Percentiles rank a stretch among this genome's conserved stretches.
These are phyloP conservation scores for Ceriagrion tenellum DNA, from an alignment of 2,888 invertebrate species.

Conservation along the genomic window DNA sequence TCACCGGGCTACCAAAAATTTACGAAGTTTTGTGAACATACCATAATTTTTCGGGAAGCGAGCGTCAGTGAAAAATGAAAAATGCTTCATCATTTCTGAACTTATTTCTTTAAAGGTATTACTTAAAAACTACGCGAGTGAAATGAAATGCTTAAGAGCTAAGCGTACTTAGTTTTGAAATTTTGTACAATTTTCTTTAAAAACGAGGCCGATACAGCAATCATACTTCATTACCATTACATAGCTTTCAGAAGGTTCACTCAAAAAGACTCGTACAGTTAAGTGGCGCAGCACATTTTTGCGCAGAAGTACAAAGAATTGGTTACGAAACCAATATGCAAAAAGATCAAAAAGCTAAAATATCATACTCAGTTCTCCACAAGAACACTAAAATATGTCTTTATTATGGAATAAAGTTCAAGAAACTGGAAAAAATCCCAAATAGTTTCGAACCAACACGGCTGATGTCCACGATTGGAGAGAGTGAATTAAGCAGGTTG, in stretches of 20 bases:
- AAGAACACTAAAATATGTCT: neutral
- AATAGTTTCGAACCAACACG: neutral
- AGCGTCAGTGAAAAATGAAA: no score
- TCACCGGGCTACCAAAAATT: no score
- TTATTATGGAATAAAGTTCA: neutral
- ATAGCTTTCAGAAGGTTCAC: neutral
- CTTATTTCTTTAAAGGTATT: no score
- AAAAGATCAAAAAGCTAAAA: neutral
- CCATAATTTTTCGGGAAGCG: no score
- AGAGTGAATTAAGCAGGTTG: neutral
- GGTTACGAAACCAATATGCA: neutral
- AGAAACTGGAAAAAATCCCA: neutral
- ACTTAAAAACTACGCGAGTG: no score
- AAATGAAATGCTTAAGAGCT: no score
- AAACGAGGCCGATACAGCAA: neutral
- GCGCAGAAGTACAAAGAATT: neutral
- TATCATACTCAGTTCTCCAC: no score
- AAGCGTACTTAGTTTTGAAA: no score
- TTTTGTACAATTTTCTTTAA: no score
- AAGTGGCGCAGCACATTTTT: neutral
- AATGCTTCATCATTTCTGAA: no score
- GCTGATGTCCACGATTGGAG: neutral
- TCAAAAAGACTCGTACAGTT: no score
- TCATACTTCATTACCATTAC: neutral
- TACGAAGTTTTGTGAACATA: no score